Conservation (phyloP, 2,888 invertebrate genomes). For the Flexamia atlantica region DNA sequence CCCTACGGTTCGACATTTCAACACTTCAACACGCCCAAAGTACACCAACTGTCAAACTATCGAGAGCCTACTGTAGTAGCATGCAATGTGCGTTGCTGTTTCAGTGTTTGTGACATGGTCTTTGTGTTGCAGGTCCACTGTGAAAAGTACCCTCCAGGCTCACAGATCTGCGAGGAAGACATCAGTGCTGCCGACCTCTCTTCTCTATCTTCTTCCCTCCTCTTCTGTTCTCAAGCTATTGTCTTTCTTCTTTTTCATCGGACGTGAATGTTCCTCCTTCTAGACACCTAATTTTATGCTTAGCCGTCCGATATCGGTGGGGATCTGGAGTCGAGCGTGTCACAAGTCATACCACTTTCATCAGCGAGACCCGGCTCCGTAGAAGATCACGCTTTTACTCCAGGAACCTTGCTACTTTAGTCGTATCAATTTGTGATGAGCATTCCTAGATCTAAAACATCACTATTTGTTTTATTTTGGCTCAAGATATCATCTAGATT, state of each 20-base stretch:
- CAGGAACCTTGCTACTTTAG: neutral
- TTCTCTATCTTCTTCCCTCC: neutral
- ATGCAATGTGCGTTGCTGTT: too few species aligned
- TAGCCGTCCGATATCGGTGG: slow-evolving; percentile 37
- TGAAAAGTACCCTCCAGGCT: slow-evolving; percentile 50
- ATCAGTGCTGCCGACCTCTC: neutral
- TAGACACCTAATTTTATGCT: slow-evolving; percentile 19
- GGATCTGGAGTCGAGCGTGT: neutral
- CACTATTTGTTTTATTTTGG: neutral
- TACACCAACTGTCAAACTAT: too few species aligned
- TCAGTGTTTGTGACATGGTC: too few species aligned
- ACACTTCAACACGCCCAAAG: too few species aligned
- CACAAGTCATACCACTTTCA: neutral
- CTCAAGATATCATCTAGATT: slow-evolving; percentile 6
- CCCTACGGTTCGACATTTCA: too few species aligned
- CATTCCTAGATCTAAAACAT: slow-evolving; percentile 6
- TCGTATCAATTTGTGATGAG: neutral
- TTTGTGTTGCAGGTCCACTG: slow-evolving; percentile 60
- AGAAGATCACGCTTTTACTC: slow-evolving; percentile 1
- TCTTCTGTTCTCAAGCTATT: slow-evolving; percentile 4
- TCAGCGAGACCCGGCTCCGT: neutral
- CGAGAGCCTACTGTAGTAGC: too few species aligned
- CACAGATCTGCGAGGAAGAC: slow-evolving; percentile 50
- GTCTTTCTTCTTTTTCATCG: slow-evolving; percentile 30
- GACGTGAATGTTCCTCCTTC: slow-evolving; percentile 14